Evolutionary conservation across 2,797 vertebrate genomes (phyloP).

Genomic region (Fistularia tabacaria): DNA sequence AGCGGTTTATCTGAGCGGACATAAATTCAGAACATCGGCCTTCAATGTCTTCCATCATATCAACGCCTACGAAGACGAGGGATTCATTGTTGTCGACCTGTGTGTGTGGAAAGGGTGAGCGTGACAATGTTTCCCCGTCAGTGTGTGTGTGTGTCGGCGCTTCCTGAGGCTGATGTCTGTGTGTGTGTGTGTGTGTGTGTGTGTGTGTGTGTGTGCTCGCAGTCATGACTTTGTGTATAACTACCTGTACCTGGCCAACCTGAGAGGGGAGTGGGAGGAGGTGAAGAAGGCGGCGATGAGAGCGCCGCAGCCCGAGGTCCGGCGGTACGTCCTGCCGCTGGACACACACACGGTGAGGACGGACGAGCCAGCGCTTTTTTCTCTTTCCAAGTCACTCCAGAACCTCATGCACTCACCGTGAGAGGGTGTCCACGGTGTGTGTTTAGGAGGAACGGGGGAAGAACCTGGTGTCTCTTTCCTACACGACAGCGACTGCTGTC

Average conservation of each 20-base stretch:
- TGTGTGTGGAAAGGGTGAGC: slow-evolving; percentile 95
- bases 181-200: no score
- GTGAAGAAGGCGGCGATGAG: slow-evolving; percentile 92
- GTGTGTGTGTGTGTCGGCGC: no score
- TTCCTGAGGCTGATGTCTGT: no score
- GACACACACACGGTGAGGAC: slow-evolving; percentile 83
- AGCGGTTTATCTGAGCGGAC: slow-evolving; percentile 83
- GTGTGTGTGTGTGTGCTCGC: neutral
- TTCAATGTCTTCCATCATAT: slow-evolving; percentile 98
- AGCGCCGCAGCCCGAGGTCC: slow-evolving; percentile 93
- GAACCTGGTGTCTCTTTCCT: slow-evolving; percentile 87
- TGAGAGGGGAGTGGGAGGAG: slow-evolving; percentile 93
- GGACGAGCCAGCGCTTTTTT: neutral
- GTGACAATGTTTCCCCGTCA: no score
- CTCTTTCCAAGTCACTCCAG: neutral
- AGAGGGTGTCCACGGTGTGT: no score
- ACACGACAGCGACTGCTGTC: slow-evolving; percentile 89
- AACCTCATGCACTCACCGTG: no score
- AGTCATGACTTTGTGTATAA: slow-evolving; percentile 99
- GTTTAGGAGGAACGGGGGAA: slow-evolving; percentile 86
- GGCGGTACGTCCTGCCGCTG: slow-evolving; percentile 90
- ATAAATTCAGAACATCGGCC: slow-evolving; percentile 87
- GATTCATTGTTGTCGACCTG: slow-evolving; percentile 89
- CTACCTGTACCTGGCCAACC: slow-evolving; percentile 94
- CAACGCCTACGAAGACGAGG: slow-evolving; percentile 91